Conservation (phyloP, 1,140 invertebrate species). For the Hyles euphorbiae region DNA sequence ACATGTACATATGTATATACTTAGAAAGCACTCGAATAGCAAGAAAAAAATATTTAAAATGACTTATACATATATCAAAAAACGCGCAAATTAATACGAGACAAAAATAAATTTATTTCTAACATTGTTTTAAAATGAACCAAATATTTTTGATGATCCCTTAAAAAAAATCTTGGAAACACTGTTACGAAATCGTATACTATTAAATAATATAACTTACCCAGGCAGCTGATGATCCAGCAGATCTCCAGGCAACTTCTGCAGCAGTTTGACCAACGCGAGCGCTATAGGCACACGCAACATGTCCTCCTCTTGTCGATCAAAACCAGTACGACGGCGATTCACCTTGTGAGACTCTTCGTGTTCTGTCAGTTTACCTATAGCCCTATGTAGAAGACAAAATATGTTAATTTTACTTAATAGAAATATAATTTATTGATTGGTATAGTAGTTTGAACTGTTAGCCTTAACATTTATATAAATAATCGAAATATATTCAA, state of each 20-base stretch:
- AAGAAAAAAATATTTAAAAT: too few relatives aligned
- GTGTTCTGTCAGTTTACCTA: slow-evolving; percentile 84
- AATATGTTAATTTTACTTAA: background rate
- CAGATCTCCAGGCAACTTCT: slow-evolving; percentile 87
- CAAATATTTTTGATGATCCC: background rate
- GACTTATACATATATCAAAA: too few relatives aligned
- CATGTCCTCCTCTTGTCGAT: slow-evolving; percentile 92
- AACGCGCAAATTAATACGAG: too few relatives aligned
- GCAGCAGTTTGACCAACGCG: slow-evolving; percentile 93
- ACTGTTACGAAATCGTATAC: too few relatives aligned
- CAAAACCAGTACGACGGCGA: slow-evolving; percentile 77
- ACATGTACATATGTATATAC: too few relatives aligned
- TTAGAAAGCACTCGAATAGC: too few relatives aligned
- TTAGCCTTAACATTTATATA: too few relatives aligned
- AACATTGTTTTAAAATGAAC: too few relatives aligned
- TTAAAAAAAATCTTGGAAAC: too few relatives aligned
- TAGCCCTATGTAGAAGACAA: slow-evolving; percentile 58
- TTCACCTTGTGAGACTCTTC: slow-evolving; percentile 90
- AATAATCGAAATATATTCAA: too few relatives aligned
- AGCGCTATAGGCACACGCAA: slow-evolving; percentile 93
- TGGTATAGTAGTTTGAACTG: too few relatives aligned
- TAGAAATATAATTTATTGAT: background rate
- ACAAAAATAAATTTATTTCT: too few relatives aligned
- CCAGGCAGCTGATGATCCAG: slow-evolving; percentile 87
- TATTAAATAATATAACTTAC: slow-evolving; percentile 68